phyloP scores from a whole-genome alignment of 2,888 invertebrate genomes.

The Pterostichus niger region DNA sequence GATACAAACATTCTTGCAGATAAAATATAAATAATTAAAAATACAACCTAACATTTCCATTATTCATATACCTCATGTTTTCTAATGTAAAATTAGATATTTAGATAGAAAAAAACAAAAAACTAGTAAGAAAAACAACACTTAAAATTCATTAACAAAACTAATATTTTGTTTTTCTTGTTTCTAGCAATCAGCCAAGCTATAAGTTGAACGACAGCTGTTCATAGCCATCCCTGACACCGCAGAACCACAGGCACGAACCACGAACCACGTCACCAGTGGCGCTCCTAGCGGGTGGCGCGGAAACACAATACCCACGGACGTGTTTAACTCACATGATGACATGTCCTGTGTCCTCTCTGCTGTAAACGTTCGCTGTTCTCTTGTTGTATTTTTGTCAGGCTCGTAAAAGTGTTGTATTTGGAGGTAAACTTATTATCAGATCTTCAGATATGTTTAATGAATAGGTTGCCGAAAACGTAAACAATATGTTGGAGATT shows the following conservation, averaged over 20 bases:
- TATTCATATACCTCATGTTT: constrained; percentile 8
- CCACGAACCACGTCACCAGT: constrained; percentile 11
- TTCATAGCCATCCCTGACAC: constrained; percentile 13
- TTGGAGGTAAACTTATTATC: constrained; percentile 25
- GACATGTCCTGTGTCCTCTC: constrained; percentile 7
- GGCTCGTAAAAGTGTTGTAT: constrained; percentile 25
- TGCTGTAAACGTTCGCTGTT: constrained; percentile 30
- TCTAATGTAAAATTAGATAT: constrained; percentile 27
- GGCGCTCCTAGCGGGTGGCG: constrained; percentile 37
- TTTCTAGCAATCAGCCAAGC: constrained; percentile 11
- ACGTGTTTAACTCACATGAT: constrained; percentile 34
- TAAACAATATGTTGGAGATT: constrained; percentile 18
- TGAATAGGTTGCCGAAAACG: constrained; percentile 22
- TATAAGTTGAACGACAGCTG: constrained; percentile 29
- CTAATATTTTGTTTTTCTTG: constrained; percentile 37
- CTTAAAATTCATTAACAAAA: constrained; percentile 26
- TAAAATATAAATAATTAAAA: not conserved
- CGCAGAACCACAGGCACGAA: not conserved
- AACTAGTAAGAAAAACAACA: not conserved
- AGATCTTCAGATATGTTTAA: constrained; percentile 1
- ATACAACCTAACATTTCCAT: constrained; percentile 1
- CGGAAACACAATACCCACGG: constrained; percentile 30
- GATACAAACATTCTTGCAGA: no score
- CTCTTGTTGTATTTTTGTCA: constrained; percentile 10
- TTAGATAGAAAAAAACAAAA: constrained; percentile 3